phyloP scores from a whole-genome alignment of 2,113 vertebrate species.

The Xiphophorus couchianus region DNA sequence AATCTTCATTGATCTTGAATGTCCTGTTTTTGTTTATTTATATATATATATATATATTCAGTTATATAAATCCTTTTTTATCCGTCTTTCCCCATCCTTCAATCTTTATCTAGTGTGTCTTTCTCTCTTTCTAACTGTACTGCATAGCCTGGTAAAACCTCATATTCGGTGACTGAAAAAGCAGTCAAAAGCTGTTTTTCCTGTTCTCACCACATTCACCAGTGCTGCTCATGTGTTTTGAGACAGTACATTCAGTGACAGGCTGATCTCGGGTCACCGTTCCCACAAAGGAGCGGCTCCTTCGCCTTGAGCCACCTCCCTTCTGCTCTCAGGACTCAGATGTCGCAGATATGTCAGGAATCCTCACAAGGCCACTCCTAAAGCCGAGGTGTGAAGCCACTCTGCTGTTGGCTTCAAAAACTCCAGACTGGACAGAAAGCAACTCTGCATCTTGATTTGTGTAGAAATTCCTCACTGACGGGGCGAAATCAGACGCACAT shows the following conservation, averaged over 20 bases:
- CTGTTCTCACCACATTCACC: background rate
- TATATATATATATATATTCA: too few species aligned
- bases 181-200: background rate
- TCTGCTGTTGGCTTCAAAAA: background rate
- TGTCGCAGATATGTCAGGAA: conserved; percentile 38
- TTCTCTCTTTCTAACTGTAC: too few species aligned
- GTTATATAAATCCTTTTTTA: too few species aligned
- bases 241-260: background rate
- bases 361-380: conserved; percentile 23
- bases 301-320: background rate
- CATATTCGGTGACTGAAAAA: too few species aligned
- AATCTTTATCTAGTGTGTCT: too few species aligned
- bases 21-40: too few species aligned
- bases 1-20: too few species aligned
- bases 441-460: background rate
- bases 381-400: conserved; percentile 20
- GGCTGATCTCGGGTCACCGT: background rate
- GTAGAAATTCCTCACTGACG: background rate
- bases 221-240: background rate
- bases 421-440: background rate
- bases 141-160: too few species aligned
- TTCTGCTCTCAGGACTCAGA: background rate
- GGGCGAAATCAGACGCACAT: too few species aligned
- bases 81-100: too few species aligned
- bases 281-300: background rate